phyloP scores from a whole-genome alignment of 1,140 invertebrate species.

The Rhopalosiphum padi region DNA sequence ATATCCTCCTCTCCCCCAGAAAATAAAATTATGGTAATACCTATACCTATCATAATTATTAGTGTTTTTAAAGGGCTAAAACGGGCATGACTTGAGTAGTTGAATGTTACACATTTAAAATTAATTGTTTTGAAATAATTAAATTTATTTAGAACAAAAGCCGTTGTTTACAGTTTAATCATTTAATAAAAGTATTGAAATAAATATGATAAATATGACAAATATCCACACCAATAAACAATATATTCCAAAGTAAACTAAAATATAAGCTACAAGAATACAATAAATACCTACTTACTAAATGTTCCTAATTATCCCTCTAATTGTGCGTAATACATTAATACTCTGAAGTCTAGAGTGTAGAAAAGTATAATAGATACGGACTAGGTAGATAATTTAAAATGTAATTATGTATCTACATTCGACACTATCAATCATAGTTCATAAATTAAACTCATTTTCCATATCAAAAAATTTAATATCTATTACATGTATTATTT shows the following conservation, averaged over 20 bases:
- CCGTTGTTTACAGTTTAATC: background rate
- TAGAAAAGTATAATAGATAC: background rate
- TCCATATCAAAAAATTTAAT: background rate
- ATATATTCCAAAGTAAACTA: background rate
- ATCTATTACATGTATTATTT: background rate
- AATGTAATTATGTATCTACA: background rate
- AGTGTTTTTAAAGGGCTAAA: slow-evolving; percentile 2
- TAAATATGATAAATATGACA: too few relatives aligned
- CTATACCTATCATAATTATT: background rate
- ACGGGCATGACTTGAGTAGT: background rate
- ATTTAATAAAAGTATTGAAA: too few relatives aligned
- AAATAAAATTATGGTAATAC: background rate
- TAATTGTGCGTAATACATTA: background rate
- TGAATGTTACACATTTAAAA: background rate
- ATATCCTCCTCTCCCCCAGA: background rate
- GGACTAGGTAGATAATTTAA: background rate
- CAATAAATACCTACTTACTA: background rate
- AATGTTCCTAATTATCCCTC: background rate
- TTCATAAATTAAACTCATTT: background rate
- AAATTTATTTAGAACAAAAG: background rate
- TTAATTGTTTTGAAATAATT: slow-evolving; percentile 16
- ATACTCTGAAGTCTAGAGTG: background rate
- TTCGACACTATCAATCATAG: background rate
- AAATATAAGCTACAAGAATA: background rate
- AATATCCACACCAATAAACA: background rate